Evolutionary conservation across 2,888 invertebrate genomes (phyloP).

Genomic region (Drosophila seclusa): DNA sequence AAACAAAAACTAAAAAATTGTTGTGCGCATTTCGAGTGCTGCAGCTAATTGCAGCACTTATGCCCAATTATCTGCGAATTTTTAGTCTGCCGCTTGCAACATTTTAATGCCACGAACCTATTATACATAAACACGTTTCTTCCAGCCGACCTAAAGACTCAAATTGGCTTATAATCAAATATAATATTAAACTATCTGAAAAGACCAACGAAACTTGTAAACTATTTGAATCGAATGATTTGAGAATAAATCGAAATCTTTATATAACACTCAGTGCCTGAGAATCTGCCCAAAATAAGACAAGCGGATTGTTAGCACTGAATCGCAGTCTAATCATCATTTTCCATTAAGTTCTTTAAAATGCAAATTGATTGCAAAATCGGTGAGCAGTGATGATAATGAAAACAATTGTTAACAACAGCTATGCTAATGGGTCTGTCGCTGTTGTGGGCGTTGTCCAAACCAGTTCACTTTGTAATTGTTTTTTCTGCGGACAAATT

Average conservation of each 20-base stretch:
- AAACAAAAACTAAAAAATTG: constrained; percentile 1
- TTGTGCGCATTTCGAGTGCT: constrained; percentile 10
- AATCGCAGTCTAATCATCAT: not conserved
- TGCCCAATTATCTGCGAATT: constrained; percentile 28
- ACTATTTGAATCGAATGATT: not conserved
- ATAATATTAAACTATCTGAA: too few relatives aligned
- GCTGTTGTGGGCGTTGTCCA: constrained; percentile 1
- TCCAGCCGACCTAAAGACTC: not conserved
- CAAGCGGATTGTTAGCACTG: not conserved
- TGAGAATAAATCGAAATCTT: not conserved
- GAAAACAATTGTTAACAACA: constrained; percentile 7
- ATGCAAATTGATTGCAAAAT: constrained; percentile 18
- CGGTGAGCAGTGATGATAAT: constrained; percentile 11
- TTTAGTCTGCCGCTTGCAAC: constrained; percentile 1
- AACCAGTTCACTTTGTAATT: not conserved
- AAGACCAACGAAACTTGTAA: not conserved
- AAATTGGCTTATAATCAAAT: not conserved
- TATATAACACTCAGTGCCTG: not conserved
- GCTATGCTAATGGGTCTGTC: constrained; percentile 1
- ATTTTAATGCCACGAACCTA: not conserved
- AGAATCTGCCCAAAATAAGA: not conserved
- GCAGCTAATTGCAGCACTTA: constrained; percentile 42
- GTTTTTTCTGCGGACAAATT: not conserved
- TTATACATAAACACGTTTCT: constrained; percentile 1
- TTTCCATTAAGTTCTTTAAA: not conserved